Evolutionary conservation across 1,140 invertebrate genomes (phyloP).

Genomic region (Lineus longissimus): DNA sequence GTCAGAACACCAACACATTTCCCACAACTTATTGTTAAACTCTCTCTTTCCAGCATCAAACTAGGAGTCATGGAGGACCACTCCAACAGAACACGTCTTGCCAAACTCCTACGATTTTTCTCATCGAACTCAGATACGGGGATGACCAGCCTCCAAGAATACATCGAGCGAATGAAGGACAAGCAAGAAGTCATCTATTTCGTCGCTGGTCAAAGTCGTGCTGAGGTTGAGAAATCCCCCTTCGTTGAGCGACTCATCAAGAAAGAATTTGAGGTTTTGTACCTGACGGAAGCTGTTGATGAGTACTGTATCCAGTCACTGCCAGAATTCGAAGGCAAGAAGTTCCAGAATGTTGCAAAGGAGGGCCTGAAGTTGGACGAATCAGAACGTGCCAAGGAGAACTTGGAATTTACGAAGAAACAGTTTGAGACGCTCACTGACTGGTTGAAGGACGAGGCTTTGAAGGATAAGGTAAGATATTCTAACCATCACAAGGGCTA

Average conservation of each 20-base stretch:
- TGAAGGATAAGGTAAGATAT: constrained; percentile 81
- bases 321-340: constrained; percentile 99
- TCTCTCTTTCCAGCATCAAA: constrained; percentile 69
- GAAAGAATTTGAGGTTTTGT: constrained; percentile 95
- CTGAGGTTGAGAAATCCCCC: constrained; percentile 88
- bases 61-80: constrained; percentile 97
- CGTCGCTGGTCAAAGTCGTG: constrained; percentile 82
- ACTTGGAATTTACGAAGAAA: constrained; percentile 73
- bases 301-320: constrained; percentile 95
- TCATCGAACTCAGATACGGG: constrained; percentile 71
- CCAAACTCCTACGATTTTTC: constrained; percentile 89
- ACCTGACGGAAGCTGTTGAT: constrained; percentile 93
- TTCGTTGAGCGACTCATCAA: constrained; percentile 92
- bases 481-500: too few species aligned
- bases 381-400: constrained; percentile 76
- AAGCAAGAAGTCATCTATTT: constrained; percentile 96
- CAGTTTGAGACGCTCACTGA: constrained; percentile 86
- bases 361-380: constrained; percentile 85
- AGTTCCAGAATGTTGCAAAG: constrained; percentile 99
- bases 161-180: constrained; percentile 94
- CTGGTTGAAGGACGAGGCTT: constrained; percentile 81
- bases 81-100: constrained; percentile 88
- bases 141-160: constrained; percentile 78
- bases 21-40: background rate
- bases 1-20: too few species aligned